Base-by-base conservation (phyloP, 2,113 vertebrate genomes). In the Ploceus nigricollis region DNA sequence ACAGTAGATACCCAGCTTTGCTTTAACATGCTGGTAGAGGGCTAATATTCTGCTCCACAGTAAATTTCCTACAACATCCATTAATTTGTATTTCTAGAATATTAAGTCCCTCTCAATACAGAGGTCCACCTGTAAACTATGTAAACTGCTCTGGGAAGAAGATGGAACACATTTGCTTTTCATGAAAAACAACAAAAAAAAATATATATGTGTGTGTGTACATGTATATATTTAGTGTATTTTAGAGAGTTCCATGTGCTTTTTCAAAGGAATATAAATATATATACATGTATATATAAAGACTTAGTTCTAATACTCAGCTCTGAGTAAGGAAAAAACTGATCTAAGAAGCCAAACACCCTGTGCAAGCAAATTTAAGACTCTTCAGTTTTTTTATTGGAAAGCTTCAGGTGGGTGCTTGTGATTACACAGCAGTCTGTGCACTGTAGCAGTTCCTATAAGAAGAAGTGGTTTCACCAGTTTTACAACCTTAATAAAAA, bases 401-500 rank as follows among this genome's bases (percentile, higher is more conserved):
- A 57, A 90, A 44, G 24, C 45, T 93, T 94, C 77, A 91, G 84
- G 35, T 75, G 57, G 60, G 57, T 39, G 57, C 87, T 95, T 15
- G 25, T 93, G 80, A 90, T 90, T 84, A 61, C 45, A 64, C 13
- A 44, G 82, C 20, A 63, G 51, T 65, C 72, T 92, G 63, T 57
- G 45, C 24, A 79, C 65, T 84, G 70, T 71, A 88, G 35, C 30
- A 65, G 40, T 39, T 88, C 78, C 64, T 89, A 81, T 92, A 94
- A 83, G 35, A 72, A 97, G 61, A 82, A 94, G 93, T 35, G 61
- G 79, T 93, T 96, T 94, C 76, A 79, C 66, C 56, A 63, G 87
- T 71, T 96, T 94, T 82, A 56, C 82, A 96, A 87, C 79, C 82
- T 91, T 80, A 90, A 92, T 22, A 82, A 72, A 75, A 84, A 82